These are phyloP conservation scores for Hetaerina americana DNA, from an alignment of 1,140 invertebrate species.

Conservation along the genomic window DNA sequence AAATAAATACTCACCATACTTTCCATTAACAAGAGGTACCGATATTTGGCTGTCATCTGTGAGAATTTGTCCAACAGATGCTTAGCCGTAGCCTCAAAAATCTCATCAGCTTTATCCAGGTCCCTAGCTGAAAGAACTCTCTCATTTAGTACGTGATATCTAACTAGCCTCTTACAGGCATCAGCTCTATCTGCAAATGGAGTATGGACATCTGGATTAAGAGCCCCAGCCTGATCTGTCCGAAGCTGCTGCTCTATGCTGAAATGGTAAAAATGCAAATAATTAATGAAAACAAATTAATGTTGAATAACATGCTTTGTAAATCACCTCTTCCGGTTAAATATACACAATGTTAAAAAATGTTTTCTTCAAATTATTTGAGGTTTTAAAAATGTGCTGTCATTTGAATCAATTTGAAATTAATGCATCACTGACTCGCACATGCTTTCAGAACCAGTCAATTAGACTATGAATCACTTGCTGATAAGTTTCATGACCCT, in stretches of 20 bases:
- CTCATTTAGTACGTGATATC: constrained; percentile 71
- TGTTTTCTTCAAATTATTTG: no score
- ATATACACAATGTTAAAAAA: no score
- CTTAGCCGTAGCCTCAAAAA: constrained; percentile 59
- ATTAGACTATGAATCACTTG: no score
- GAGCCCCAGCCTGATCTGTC: constrained; percentile 62
- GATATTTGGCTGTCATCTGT: constrained; percentile 64
- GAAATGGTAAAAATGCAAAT: constrained; percentile 16
- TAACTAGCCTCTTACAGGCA: constrained; percentile 62
- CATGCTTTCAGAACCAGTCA: no score
- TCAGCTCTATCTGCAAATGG: constrained; percentile 60
- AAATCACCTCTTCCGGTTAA: no score
- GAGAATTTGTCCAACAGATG: constrained; percentile 60
- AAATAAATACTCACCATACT: constrained; percentile 68
- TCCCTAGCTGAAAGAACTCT: constrained; percentile 48
- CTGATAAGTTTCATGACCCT: no score
- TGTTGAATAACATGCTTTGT: no score
- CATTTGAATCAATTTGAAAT: no score
- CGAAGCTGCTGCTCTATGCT: constrained; percentile 61
- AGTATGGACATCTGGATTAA: constrained; percentile 60
- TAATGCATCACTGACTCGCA: no score
- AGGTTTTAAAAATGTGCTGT: no score
- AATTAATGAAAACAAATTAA: neutral
- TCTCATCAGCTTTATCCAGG: constrained; percentile 58
- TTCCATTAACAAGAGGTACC: constrained; percentile 63